phyloP scores from a whole-genome alignment of 2,888 invertebrate species.

The Acanthosepion esculentum region DNA sequence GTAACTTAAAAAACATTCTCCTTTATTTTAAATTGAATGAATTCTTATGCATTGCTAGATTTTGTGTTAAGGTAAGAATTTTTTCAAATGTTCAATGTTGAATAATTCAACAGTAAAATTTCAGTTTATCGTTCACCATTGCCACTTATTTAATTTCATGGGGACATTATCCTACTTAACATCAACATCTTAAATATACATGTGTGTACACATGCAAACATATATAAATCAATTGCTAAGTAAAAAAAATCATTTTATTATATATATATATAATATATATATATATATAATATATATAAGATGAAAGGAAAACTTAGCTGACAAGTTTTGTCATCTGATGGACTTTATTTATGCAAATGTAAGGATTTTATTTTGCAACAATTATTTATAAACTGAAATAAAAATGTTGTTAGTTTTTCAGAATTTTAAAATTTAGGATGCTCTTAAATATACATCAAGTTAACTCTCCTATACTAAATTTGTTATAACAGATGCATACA shows the following conservation, averaged over 20 bases:
- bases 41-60: background rate
- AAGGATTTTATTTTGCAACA: no score
- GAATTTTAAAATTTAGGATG: no score
- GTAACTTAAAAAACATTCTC: background rate
- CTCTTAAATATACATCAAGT: no score
- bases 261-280: background rate
- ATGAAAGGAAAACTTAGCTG: no score
- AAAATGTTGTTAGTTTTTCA: no score
- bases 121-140: background rate
- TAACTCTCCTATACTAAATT: no score
- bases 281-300: slow-evolving; percentile 25
- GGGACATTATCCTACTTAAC: background rate
- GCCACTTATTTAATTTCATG: background rate
- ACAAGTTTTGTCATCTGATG: no score
- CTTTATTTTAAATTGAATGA: background rate
- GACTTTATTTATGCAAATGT: no score
- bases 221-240: background rate
- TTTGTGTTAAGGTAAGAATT: slow-evolving; percentile 24
- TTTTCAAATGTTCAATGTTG: background rate
- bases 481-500: no score
- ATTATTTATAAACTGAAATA: no score
- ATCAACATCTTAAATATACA: background rate
- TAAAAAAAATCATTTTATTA: background rate
- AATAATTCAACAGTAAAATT: background rate
- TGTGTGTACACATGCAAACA: background rate